phyloP scores from a whole-genome alignment of 2,797 vertebrate species.

The Pangasius sanitwongsei region DNA sequence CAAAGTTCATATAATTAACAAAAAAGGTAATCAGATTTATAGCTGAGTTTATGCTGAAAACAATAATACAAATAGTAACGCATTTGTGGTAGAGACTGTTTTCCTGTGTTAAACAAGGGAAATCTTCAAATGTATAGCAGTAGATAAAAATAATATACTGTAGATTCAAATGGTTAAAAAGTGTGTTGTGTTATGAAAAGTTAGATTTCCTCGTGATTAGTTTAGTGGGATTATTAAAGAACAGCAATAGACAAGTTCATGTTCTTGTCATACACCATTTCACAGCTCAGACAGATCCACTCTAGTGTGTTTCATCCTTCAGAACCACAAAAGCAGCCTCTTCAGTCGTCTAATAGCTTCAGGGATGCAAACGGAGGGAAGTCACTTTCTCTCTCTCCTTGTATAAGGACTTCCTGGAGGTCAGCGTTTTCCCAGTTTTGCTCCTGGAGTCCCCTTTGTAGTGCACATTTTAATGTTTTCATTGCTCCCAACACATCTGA shows the following conservation, averaged over 20 bases:
- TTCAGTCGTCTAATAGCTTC: constrained; percentile 3
- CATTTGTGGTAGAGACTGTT: background rate
- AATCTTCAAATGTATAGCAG: background rate
- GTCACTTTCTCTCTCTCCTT: background rate
- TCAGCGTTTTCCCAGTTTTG: background rate
- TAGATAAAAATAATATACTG: background rate
- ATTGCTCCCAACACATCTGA: constrained; percentile 31
- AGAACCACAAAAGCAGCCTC: constrained; percentile 1
- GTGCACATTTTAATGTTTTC: constrained; percentile 6
- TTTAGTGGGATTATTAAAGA: background rate
- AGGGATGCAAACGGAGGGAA: background rate
- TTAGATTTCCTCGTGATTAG: too few relatives aligned
- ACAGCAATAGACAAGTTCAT: background rate
- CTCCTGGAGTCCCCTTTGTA: background rate
- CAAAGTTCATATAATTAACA: too few relatives aligned
- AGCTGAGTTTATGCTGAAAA: background rate
- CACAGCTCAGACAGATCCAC: background rate
- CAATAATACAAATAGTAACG: background rate
- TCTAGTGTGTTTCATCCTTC: background rate
- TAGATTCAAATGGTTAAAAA: too few relatives aligned
- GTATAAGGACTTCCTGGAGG: constrained; percentile 2
- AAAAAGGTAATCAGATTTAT: background rate
- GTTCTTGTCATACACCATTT: background rate
- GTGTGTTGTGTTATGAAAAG: background rate
- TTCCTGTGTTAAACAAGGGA: background rate